These are phyloP conservation scores for Diceros bicornis DNA, from an alignment of 2,797 vertebrate species.

Conservation along the genomic window DNA sequence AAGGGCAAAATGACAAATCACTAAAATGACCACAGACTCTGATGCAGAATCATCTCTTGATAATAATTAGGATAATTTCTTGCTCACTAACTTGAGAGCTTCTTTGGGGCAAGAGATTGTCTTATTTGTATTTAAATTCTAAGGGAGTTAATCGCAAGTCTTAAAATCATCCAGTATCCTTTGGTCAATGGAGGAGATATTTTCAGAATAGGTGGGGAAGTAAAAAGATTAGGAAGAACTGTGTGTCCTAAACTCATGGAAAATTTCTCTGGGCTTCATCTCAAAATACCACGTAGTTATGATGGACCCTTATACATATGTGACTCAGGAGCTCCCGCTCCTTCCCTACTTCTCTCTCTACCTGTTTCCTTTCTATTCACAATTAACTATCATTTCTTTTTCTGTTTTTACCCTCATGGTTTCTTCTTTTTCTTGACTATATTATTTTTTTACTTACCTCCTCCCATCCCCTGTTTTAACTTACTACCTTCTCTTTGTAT, in stretches of 20 bases:
- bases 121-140: conserved; percentile 49
- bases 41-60: neutral
- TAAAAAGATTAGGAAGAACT: neutral
- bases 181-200: neutral
- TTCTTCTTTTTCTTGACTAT: neutral
- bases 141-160: neutral
- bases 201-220: neutral
- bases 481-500: neutral
- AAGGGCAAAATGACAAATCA: neutral
- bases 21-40: neutral
- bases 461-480: neutral
- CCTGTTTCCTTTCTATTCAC: neutral
- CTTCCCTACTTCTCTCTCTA: neutral
- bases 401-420: neutral
- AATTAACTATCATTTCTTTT: neutral
- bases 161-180: neutral
- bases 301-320: neutral
- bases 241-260: neutral
- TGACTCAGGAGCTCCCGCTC: neutral
- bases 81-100: neutral
- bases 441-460: neutral
- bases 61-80: conserved; percentile 49
- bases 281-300: neutral
- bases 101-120: neutral
- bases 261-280: neutral